phyloP scores from a whole-genome alignment of 2,888 invertebrate genomes.

The Tromatobia lineatoria region DNA sequence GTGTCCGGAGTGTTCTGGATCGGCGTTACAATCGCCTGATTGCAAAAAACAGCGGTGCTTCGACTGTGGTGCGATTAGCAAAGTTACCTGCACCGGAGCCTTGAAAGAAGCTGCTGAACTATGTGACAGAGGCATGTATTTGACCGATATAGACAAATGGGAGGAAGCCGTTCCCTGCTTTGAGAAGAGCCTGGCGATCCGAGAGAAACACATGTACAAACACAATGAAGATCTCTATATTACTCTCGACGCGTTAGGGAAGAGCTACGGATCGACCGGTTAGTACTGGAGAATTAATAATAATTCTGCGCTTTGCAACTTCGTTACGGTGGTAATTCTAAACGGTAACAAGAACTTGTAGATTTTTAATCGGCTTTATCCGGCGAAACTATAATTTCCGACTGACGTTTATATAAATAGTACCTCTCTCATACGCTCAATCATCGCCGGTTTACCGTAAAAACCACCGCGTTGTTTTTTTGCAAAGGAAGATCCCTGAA shows the following conservation, averaged over 20 bases:
- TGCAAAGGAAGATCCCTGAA: no score
- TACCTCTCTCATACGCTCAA: no score
- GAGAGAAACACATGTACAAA: slow-evolving; percentile 86
- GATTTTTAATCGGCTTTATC: no score
- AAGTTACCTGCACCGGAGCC: slow-evolving; percentile 75
- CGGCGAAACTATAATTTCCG: no score
- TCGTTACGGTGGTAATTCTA: no score
- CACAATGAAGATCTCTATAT: slow-evolving; percentile 86
- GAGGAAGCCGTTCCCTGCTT: slow-evolving; percentile 85
- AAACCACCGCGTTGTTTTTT: no score
- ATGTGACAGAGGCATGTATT: slow-evolving; percentile 72
- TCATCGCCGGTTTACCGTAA: no score
- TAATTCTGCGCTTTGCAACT: neutral
- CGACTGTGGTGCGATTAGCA: slow-evolving; percentile 77
- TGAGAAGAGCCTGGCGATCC: slow-evolving; percentile 85
- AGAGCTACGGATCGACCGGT: slow-evolving; percentile 87
- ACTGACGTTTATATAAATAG: no score
- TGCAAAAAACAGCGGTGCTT: slow-evolving; percentile 78
- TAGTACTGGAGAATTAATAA: slow-evolving; percentile 58
- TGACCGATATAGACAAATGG: slow-evolving; percentile 71
- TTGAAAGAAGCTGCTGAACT: slow-evolving; percentile 81
- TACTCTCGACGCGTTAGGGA: slow-evolving; percentile 86
- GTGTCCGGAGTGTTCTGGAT: slow-evolving; percentile 84
- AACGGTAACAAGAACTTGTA: no score
- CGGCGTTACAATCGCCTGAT: slow-evolving; percentile 73